phyloP scores from a whole-genome alignment of 2,113 vertebrate genomes.

The Phyllostomus hastatus region DNA sequence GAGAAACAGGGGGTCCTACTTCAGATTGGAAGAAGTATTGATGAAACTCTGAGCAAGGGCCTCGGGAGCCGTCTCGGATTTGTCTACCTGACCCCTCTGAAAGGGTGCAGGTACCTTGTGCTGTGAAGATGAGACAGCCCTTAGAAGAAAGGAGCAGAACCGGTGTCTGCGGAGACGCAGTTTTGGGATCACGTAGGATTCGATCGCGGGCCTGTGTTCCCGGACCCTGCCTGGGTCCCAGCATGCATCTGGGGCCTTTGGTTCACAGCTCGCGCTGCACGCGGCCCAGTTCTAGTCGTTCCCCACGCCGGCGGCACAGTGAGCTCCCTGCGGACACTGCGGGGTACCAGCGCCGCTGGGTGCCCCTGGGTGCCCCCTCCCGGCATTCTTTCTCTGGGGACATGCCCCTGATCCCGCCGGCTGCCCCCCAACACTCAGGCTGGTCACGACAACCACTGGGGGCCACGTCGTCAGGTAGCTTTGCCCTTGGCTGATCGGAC shows the following conservation, averaged over 20 bases:
- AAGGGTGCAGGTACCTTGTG: slow-evolving; percentile 51
- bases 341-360: not conserved
- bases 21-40: slow-evolving; percentile 63
- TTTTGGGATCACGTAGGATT: not conserved
- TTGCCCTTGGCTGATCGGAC: not conserved
- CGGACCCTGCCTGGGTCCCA: not conserved
- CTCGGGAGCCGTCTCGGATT: slow-evolving; percentile 71
- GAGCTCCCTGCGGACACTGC: not conserved
- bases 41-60: slow-evolving; percentile 65
- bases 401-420: not conserved
- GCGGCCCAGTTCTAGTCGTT: too few species aligned
- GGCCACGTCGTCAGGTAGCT: not conserved
- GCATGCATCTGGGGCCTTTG: not conserved
- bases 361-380: too few species aligned
- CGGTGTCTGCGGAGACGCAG: not conserved
- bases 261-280: too few species aligned
- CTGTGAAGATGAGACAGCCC: slow-evolving; percentile 60
- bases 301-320: not conserved
- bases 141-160: slow-evolving; percentile 54
- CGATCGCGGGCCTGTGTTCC: not conserved
- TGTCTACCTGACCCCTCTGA: slow-evolving; percentile 49
- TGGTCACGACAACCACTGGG: not conserved
- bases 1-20: slow-evolving; percentile 73
- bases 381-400: too few species aligned
- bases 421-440: not conserved